Evolutionary conservation across 2,113 vertebrate species (phyloP).

Genomic region (Laticauda colubrina): DNA sequence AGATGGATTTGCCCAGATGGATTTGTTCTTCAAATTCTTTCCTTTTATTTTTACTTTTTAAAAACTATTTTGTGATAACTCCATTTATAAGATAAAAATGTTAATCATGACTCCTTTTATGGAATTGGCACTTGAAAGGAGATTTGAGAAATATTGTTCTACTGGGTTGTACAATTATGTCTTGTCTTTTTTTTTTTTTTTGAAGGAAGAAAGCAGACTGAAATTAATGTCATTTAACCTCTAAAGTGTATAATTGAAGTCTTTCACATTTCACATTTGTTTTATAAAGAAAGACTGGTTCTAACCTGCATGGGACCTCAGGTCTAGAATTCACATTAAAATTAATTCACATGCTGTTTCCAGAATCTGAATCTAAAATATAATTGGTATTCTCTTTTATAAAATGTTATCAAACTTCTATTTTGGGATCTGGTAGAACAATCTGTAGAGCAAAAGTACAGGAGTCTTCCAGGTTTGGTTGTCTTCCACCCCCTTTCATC

Average conservation of each 20-base stretch:
- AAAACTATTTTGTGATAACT: slow-evolving; percentile 45
- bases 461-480: not conserved
- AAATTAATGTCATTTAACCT: not conserved
- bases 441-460: not conserved
- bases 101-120: slow-evolving; percentile 34
- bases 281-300: not conserved
- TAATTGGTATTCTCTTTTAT: not conserved
- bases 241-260: not conserved
- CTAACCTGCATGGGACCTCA: no score
- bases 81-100: slow-evolving; percentile 25
- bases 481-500: not conserved
- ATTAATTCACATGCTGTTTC: not conserved
- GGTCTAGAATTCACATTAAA: not conserved
- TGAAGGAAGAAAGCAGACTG: slow-evolving; percentile 6
- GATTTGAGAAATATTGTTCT: slow-evolving; percentile 1
- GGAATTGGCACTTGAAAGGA: slow-evolving; percentile 33
- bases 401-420: not conserved
- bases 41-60: slow-evolving; percentile 36
- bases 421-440: not conserved
- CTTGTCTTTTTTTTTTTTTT: not conserved
- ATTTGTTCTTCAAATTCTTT: slow-evolving; percentile 43
- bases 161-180: slow-evolving; percentile 19
- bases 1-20: slow-evolving; percentile 17
- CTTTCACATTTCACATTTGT: not conserved
- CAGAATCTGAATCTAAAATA: not conserved